Conservation (phyloP, 2,797 vertebrate species). For the Enteromius trimaculatus region DNA sequence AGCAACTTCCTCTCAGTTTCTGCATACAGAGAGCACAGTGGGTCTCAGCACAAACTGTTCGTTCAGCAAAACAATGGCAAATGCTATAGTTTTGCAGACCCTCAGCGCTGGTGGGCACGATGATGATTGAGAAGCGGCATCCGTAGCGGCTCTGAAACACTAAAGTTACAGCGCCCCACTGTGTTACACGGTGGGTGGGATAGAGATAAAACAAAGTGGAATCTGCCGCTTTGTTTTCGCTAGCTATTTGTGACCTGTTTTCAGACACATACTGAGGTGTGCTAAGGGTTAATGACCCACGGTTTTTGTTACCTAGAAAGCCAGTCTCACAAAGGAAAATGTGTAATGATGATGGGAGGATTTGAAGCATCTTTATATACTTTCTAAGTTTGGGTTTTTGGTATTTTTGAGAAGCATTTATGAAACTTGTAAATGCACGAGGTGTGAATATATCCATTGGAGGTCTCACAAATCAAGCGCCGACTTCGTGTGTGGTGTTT, state of each 20-base stretch:
- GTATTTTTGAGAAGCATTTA: not conserved
- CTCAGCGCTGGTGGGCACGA: not conserved
- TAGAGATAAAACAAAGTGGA: slow-evolving; percentile 72
- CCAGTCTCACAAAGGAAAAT: slow-evolving; percentile 2
- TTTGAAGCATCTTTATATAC: not conserved
- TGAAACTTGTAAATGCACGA: not conserved
- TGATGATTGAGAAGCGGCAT: slow-evolving; percentile 64
- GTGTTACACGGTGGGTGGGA: slow-evolving; percentile 76
- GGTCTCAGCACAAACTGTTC: not conserved
- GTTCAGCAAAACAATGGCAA: not conserved
- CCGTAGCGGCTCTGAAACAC: slow-evolving; percentile 58
- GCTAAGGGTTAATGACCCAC: slow-evolving; percentile 1
- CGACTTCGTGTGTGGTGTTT: slow-evolving; percentile 65
- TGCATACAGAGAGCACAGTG: not conserved
- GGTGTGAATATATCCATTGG: slow-evolving; percentile 55
- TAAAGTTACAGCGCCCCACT: slow-evolving; percentile 69
- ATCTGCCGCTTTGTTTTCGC: slow-evolving; percentile 69
- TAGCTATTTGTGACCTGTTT: slow-evolving; percentile 72
- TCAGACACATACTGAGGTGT: slow-evolving; percentile 39
- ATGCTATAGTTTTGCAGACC: not conserved
- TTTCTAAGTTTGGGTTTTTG: not conserved
- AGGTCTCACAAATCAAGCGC: slow-evolving; percentile 54
- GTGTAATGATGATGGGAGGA: not conserved
- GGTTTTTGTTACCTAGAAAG: slow-evolving; percentile 27
- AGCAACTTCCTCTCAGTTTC: not conserved